Evolutionary conservation across 2,888 invertebrate genomes (phyloP).

Genomic region (Cetonia aurata): DNA sequence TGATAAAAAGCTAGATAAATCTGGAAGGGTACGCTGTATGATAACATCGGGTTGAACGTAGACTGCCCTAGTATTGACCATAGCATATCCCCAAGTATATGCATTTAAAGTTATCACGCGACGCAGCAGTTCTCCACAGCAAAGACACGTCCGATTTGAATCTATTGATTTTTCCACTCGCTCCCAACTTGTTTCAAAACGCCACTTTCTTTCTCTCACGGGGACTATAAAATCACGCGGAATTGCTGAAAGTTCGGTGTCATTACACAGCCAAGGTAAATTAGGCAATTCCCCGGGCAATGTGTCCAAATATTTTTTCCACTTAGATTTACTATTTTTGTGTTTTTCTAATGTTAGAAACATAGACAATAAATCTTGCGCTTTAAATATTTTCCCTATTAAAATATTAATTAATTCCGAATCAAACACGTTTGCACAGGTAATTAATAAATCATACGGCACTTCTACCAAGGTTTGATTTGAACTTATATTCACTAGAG

Average conservation of each 20-base stretch:
- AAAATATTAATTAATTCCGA: constrained; percentile 55
- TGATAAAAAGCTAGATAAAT: constrained; percentile 64
- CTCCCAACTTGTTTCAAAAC: constrained; percentile 65
- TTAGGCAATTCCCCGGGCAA: constrained; percentile 75
- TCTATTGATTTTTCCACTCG: constrained; percentile 67
- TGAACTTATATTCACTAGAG: constrained; percentile 69
- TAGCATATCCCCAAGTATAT: constrained; percentile 86
- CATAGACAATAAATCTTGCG: constrained; percentile 80
- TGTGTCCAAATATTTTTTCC: constrained; percentile 76
- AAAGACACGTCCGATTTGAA: constrained; percentile 63
- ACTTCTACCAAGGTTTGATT: constrained; percentile 74
- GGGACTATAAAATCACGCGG: constrained; percentile 69
- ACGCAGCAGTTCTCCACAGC: constrained; percentile 65
- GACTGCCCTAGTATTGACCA: constrained; percentile 88
- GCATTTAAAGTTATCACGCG: constrained; percentile 69
- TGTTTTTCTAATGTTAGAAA: constrained; percentile 80
- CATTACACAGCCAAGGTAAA: constrained; percentile 77
- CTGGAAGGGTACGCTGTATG: constrained; percentile 62
- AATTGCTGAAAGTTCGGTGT: constrained; percentile 70
- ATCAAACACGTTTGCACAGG: constrained; percentile 67
- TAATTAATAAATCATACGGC: constrained; percentile 73
- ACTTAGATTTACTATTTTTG: constrained; percentile 69
- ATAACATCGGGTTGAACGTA: constrained; percentile 74
- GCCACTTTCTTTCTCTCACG: constrained; percentile 69
- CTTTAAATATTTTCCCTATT: constrained; percentile 64